phyloP scores from a whole-genome alignment of 2,888 invertebrate species.

The Cinara cedri region DNA sequence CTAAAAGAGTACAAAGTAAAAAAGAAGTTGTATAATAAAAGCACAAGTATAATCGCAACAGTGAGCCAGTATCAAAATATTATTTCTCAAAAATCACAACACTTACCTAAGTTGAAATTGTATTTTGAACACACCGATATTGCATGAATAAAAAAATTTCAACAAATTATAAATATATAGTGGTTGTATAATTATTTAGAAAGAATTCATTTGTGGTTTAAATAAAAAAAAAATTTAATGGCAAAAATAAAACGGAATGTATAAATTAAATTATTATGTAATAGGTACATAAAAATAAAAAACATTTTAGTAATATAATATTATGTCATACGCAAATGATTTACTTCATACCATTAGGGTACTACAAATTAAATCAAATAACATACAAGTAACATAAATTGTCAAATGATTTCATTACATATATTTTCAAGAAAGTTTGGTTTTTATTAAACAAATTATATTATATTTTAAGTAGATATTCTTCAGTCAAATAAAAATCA shows the following conservation, averaged over 20 bases:
- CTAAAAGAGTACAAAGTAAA: too few relatives aligned
- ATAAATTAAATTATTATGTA: conserved; percentile 11
- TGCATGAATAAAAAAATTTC: background rate
- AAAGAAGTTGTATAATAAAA: too few relatives aligned
- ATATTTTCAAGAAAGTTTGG: background rate
- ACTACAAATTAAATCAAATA: conserved; percentile 6
- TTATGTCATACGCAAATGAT: background rate
- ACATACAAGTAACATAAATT: background rate
- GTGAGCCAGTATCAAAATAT: too few relatives aligned
- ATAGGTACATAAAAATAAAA: conserved; percentile 15
- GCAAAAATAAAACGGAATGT: conserved; percentile 23
- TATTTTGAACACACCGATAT: too few relatives aligned
- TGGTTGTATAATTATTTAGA: conserved; percentile 4
- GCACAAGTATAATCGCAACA: too few relatives aligned
- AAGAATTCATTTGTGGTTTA: background rate
- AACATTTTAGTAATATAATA: conserved; percentile 9
- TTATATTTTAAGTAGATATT: conserved; percentile 31
- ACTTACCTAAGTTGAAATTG: too few relatives aligned
- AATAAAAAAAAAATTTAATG: background rate
- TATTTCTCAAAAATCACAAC: too few relatives aligned
- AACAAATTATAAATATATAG: background rate
- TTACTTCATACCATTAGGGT: background rate
- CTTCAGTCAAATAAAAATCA: conserved; percentile 4
- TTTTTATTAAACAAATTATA: background rate
- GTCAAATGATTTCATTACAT: background rate